A percentile compares a stretch with the other conserved stretches of the same genome.
phyloP scores from a whole-genome alignment of 2,888 invertebrate genomes.

The Axea sp. region DNA sequence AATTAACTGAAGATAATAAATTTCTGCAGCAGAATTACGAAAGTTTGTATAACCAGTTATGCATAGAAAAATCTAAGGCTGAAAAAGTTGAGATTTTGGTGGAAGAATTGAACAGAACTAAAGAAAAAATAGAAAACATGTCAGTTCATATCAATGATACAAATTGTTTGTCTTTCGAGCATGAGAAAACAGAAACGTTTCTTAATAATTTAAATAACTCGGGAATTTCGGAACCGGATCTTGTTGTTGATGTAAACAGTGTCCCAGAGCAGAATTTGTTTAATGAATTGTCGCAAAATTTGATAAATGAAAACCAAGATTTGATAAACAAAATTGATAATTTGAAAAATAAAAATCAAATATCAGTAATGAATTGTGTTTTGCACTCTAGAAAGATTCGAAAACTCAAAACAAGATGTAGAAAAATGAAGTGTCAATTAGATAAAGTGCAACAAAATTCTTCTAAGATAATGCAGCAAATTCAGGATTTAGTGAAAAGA shows the following conservation, averaged over 20 bases:
- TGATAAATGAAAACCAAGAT: no score
- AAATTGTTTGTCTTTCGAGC: not conserved
- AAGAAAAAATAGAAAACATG: conserved; percentile 82
- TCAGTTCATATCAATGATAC: not conserved
- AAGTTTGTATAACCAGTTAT: conserved; percentile 92
- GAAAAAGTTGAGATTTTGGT: conserved; percentile 91
- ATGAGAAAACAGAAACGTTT: not conserved
- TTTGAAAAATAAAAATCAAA: no score
- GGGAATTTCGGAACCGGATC: conserved; percentile 9
- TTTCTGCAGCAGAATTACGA: conserved; percentile 92
- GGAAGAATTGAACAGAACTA: conserved; percentile 88
- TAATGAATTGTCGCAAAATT: conserved; percentile 16
- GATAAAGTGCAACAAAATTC: no score
- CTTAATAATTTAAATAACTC: conserved; percentile 7
- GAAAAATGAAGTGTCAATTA: no score
- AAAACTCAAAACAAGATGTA: no score
- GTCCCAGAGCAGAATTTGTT: not conserved
- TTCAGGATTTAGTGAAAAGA: no score
- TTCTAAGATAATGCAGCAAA: no score
- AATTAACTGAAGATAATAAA: conserved; percentile 90
- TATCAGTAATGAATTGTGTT: no score
- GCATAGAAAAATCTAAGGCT: conserved; percentile 87
- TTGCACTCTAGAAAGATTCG: no score
- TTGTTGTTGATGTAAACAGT: not conserved
- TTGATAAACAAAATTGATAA: no score